phyloP scores from a whole-genome alignment of 2,888 invertebrate species.

The Acanthoscelides obtectus region DNA sequence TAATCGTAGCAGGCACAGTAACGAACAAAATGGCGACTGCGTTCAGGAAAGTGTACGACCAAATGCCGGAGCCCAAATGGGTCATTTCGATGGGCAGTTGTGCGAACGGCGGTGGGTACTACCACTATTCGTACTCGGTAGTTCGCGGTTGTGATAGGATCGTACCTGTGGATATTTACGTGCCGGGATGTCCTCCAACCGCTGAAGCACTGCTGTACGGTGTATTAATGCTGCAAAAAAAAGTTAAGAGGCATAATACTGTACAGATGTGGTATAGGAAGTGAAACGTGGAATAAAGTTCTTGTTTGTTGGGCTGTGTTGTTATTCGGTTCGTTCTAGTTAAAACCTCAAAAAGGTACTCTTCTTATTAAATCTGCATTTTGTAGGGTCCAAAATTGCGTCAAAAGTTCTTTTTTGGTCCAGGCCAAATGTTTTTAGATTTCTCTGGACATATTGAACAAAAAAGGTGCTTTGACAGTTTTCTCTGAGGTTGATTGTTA shows the following conservation, averaged over 20 bases:
- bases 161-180: conserved; percentile 84
- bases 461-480: too few relatives aligned
- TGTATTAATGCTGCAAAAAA: conserved; percentile 79
- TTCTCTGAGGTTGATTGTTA: too few relatives aligned
- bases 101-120: conserved; percentile 74
- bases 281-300: conserved; percentile 15
- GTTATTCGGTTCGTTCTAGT: too few relatives aligned
- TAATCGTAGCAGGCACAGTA: conserved; percentile 60
- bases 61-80: conserved; percentile 65
- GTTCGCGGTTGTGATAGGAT: conserved; percentile 75
- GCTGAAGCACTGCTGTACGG: conserved; percentile 87
- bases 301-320: not conserved
- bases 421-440: too few relatives aligned
- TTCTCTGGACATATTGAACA: too few relatives aligned
- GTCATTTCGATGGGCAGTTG: conserved; percentile 76
- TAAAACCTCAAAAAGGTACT: not conserved
- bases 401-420: too few relatives aligned
- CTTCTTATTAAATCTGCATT: not conserved
- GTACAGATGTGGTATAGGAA: conserved; percentile 47
- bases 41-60: conserved; percentile 57
- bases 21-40: conserved; percentile 70
- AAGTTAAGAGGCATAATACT: conserved; percentile 70
- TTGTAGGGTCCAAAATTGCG: too few relatives aligned
- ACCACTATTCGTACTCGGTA: conserved; percentile 73
- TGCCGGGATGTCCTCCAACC: conserved; percentile 92